Base-by-base conservation (phyloP, 2,797 vertebrate genomes). In the Pseudomugil tenellus region DNA sequence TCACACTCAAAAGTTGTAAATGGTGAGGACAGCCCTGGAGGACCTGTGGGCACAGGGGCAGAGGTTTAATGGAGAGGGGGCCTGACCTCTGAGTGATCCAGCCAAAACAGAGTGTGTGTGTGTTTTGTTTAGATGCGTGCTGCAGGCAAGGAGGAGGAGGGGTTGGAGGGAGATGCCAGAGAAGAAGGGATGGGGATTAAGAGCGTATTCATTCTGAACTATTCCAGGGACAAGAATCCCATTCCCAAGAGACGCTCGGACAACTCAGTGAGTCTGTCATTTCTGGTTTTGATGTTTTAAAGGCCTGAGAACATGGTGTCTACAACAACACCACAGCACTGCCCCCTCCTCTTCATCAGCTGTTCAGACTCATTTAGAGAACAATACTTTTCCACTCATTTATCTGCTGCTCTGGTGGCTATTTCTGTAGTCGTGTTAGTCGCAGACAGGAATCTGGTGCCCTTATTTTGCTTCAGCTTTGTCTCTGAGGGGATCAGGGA, bases 141-240 rank as follows among this genome's bases (percentile, higher is more conserved):
- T 37, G 62, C 21, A 70, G 60, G 37, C 28, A 26, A 41, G 51
- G 71, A 51, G 31, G 73, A 35, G 32, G 32, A 32, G 32, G 32
- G 37, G 37, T 39, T 58, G 71, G 62, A 72, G 58, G 54, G 84
- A 85, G 75, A 89, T 88, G 89, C 87, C 86, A 85, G 80, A 73
- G 79, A 84, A 89, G 86, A 87, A 87, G 79, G 89, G 80, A 76
- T 76, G 65, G 80, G 88, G 87, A 91, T 89, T 95, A 94, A 93
- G 92, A 93, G 92, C 88, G 92, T 70, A 57, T 83, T 93, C 94
- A 94, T 94, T 94, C 93, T 93, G 91, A 93, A 94, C 93, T 95
- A 94, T 95, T 95, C 91, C 89, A 89, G 89, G 93, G 92, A 88
- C 80, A 92, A 90, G 93, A 92, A 93, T 94, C 81, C 77, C 34